These are phyloP conservation scores for silkworm (Bombyx mori) DNA, from an alignment of 1,140 invertebrate species.

Conservation along the genomic window ASM3026992v2 NC_085115.1:15430001-15430500, in stretches of 20 bases:
- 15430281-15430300: slow-evolving; percentile 57
- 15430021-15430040: slow-evolving; percentile 11
- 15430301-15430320: slow-evolving; percentile 29
- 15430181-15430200: slow-evolving; percentile 40
- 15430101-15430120: slow-evolving; percentile 64
- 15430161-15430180: slow-evolving; percentile 18
- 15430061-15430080: slow-evolving; percentile 28
- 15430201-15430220: slow-evolving; percentile 27
- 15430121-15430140: slow-evolving; percentile 59
- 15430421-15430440: slow-evolving; percentile 32
- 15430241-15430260: slow-evolving; percentile 63
- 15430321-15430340: slow-evolving; percentile 71
- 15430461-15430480: no score
- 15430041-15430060: slow-evolving; percentile 14
- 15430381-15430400: slow-evolving; percentile 48
- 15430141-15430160: slow-evolving; percentile 50
- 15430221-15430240: slow-evolving; percentile 63
- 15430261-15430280: slow-evolving; percentile 63
- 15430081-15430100: slow-evolving; percentile 55
- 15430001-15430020: slow-evolving; percentile 5
- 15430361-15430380: slow-evolving; percentile 68
- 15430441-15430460: slow-evolving; percentile 19
- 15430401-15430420: slow-evolving; percentile 42
- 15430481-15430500: no score
- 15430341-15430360: slow-evolving; percentile 71